Percentiles rank a stretch among this genome's conserved stretches.
phyloP scores from a whole-genome alignment of 2,888 invertebrate genomes.

The Mesodorylaimus sp. region DNA sequence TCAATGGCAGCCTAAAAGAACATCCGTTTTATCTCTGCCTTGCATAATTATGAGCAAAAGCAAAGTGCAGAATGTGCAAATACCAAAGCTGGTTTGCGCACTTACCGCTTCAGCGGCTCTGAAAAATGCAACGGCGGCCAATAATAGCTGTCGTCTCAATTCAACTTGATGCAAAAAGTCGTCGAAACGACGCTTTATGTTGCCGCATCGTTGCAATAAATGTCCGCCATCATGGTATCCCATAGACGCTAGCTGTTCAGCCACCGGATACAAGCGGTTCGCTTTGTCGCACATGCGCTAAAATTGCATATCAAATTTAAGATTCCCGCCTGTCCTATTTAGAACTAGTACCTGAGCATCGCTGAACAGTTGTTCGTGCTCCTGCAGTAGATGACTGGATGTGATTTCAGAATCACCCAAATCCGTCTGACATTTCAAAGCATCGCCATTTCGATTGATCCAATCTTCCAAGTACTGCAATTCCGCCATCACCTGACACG shows the following conservation, averaged over 20 bases:
- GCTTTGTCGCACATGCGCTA: too few relatives aligned
- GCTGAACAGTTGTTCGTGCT: slow-evolving; percentile 48
- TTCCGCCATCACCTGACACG: slow-evolving; percentile 53
- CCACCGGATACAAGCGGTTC: too few relatives aligned
- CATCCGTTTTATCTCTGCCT: not conserved
- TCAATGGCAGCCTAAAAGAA: not conserved
- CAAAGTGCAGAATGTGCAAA: not conserved
- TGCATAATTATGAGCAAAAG: not conserved
- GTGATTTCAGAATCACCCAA: slow-evolving; percentile 54
- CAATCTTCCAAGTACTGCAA: slow-evolving; percentile 45
- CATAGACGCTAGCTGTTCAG: too few relatives aligned
- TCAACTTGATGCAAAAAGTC: slow-evolving; percentile 54
- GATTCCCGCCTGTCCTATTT: too few relatives aligned
- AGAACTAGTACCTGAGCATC: slow-evolving; percentile 53
- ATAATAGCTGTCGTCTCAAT: slow-evolving; percentile 47
- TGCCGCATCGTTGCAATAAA: not conserved
- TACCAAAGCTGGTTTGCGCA: not conserved
- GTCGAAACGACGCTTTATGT: not conserved
- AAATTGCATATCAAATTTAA: too few relatives aligned
- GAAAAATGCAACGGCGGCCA: slow-evolving; percentile 52
- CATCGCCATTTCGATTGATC: slow-evolving; percentile 41
- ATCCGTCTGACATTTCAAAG: slow-evolving; percentile 37
- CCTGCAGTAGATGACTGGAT: slow-evolving; percentile 47
- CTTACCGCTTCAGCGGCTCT: slow-evolving; percentile 47
- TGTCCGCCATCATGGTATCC: too few relatives aligned